A percentile compares a stretch with the other conserved stretches of the same genome.
Conservation (phyloP, 2,113 vertebrate genomes). For the Xenopus laevis region DNA sequence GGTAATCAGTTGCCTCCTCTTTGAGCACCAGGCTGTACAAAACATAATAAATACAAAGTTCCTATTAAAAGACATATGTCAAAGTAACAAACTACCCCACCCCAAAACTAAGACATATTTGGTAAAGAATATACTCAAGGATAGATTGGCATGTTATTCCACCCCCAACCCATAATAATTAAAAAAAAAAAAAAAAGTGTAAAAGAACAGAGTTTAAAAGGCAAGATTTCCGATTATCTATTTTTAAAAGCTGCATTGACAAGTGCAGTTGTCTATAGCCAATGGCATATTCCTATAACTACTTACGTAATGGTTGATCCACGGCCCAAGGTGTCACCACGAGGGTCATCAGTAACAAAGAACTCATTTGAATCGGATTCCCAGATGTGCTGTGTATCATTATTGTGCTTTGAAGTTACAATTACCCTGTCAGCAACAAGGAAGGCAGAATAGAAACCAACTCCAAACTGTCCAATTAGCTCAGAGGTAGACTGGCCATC, state of each 20-base stretch:
- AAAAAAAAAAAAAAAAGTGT: too few relatives aligned
- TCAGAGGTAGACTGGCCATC: conserved; percentile 94
- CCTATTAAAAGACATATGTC: too few relatives aligned
- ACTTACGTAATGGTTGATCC: conserved; percentile 94
- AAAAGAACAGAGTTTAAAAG: too few relatives aligned
- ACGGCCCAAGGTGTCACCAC: conserved; percentile 88
- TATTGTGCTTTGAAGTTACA: conserved; percentile 96
- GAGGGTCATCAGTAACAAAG: conserved; percentile 88
- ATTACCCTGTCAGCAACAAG: conserved; percentile 96
- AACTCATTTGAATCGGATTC: conserved; percentile 96
- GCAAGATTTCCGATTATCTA: too few relatives aligned
- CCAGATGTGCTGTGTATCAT: conserved; percentile 96
- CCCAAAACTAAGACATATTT: too few relatives aligned
- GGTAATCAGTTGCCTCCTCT: conserved; percentile 95
- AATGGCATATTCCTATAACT: background rate
- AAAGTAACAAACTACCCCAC: too few relatives aligned
- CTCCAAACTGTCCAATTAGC: conserved; percentile 96
- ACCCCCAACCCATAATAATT: too few relatives aligned
- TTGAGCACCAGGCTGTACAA: conserved; percentile 84
- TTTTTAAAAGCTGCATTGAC: too few relatives aligned
- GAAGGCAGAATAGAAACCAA: conserved; percentile 98
- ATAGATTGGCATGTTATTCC: too few relatives aligned
- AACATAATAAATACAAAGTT: background rate
- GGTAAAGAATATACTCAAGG: too few relatives aligned
- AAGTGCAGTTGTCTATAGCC: too few relatives aligned